phyloP scores from a whole-genome alignment of 2,888 invertebrate genomes.

The Cantharis rustica region DNA sequence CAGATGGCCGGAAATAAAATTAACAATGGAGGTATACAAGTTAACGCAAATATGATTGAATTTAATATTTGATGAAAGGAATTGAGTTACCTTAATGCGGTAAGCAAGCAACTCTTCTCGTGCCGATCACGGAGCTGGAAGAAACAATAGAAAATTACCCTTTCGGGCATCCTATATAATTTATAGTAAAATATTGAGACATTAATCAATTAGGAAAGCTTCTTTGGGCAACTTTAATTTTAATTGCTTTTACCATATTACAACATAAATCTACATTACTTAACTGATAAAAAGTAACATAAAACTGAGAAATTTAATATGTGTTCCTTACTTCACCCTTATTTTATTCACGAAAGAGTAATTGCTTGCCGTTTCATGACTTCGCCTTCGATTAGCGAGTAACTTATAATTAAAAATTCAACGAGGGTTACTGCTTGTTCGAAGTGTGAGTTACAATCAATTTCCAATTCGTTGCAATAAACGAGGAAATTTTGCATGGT shows the following conservation, averaged over 20 bases:
- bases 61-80: neutral
- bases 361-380: neutral
- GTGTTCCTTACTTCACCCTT: neutral
- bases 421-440: neutral
- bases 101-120: neutral
- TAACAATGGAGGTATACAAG: neutral
- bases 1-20: neutral
- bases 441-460: neutral
- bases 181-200: neutral
- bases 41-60: neutral
- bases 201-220: neutral
- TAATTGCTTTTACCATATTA: neutral
- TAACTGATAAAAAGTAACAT: neutral
- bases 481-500: neutral
- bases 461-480: neutral
- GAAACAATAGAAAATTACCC: neutral
- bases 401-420: neutral
- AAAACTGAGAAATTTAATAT: neutral
- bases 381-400: neutral
- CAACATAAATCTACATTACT: neutral
- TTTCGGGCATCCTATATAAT: neutral
- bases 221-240: neutral
- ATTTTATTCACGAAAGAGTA: neutral
- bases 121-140: neutral
- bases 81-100: neutral